Base-by-base conservation (phyloP, 1,140 invertebrate genomes). In the Papilio xuthus region DNA sequence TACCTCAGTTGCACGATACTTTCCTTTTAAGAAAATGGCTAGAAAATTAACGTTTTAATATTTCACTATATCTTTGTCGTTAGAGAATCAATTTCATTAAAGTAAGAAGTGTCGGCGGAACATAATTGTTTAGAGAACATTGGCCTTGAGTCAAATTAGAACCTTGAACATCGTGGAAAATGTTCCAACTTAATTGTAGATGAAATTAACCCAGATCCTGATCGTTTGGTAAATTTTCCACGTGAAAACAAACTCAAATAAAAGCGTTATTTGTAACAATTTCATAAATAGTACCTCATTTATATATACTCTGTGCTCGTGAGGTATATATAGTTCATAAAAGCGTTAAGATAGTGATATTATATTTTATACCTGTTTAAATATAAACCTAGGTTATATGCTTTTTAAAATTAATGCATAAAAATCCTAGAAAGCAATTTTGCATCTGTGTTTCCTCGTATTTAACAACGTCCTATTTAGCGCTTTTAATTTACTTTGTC, bases 41-140 rank as follows among this genome's bases (percentile, higher is more conserved):
- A 7, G 32, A 37, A 37, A 7, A 37, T 7, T 6, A 6, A 6
- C n/a, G 18, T 53, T 53, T 53, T 44, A 53, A 20, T 53, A 53
- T 53, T 0, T 18, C 18, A 20, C 32, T 37, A 37, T 37, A 37
- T 4, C 56, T 26, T 26, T 26, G 56, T 26, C 9, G 32, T 20
- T 53, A 60, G 18, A 60, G 26, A 15, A 67, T 67, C 60, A 67
- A 67, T 67, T 67, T 67, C 23, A 67, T 67, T 67, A 32, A 15
- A 28, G 13, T 15, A 67, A 28, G 26, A 67, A 67, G 26, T 15
- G 26, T 3, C 56, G 23, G 23, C 23, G 4, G 26, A 28, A 67
- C 23, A 15, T 67, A 67, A 67, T 67, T 67, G 60, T 67, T 67
- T 67, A 67, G 26, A 28, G 60, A 15, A 67, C 26, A 32, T 67